Evolutionary conservation across 64 coral and sea anemone genomes (phyloP).

Genomic region (Hydrozoanthus tunicans): DNA sequence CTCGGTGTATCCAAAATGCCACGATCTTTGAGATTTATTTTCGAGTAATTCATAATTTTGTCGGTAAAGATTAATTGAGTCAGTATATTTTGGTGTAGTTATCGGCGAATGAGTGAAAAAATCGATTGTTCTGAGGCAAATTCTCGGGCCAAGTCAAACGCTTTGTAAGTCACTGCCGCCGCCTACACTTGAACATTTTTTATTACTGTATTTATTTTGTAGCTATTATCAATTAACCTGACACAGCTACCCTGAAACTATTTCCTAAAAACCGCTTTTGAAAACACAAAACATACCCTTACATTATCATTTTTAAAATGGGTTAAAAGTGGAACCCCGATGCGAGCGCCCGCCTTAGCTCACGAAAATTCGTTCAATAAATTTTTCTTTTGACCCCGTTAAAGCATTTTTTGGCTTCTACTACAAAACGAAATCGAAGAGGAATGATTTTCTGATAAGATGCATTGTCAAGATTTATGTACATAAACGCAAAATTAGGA

Average conservation of each 20-base stretch:
- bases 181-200: background rate
- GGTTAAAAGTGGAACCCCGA: conserved; percentile 45
- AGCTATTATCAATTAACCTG: background rate
- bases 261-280: background rate
- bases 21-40: too few species aligned
- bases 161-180: too few species aligned
- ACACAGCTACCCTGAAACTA: background rate
- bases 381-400: background rate
- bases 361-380: background rate
- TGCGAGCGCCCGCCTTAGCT: background rate
- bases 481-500: background rate
- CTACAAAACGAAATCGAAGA: background rate
- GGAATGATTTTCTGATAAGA: background rate
- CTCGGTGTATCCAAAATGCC: too few species aligned
- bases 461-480: background rate
- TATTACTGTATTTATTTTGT: conserved; percentile 1
- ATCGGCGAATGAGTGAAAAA: too few species aligned
- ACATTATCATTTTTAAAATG: conserved; percentile 26
- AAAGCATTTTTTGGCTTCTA: background rate
- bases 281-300: conserved; percentile 12
- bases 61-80: too few species aligned
- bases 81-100: too few species aligned
- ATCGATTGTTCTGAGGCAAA: too few species aligned
- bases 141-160: too few species aligned
- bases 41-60: too few species aligned